phyloP scores from a whole-genome alignment of 2,797 vertebrate species.

The Scleropages formosus region DNA sequence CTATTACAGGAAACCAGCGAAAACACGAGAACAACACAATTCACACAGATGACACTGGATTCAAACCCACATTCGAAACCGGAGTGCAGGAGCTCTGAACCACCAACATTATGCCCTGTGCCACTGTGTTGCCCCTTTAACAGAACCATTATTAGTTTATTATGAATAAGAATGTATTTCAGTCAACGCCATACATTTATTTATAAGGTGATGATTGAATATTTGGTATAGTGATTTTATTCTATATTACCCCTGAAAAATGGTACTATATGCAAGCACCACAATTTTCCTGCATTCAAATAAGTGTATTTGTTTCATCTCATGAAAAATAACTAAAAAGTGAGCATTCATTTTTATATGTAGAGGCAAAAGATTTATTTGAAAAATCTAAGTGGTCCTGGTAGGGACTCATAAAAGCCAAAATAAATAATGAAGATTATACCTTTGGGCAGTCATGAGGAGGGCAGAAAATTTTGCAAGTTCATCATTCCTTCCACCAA shows the following conservation, averaged over 20 bases:
- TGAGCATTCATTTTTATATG: not conserved
- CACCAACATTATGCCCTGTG: no score
- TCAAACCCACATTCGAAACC: no score
- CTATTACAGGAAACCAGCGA: no score
- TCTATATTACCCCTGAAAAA: no score
- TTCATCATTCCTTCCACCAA: constrained; percentile 25
- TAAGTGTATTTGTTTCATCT: not conserved
- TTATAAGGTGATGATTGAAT: not conserved
- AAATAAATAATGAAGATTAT: constrained; percentile 40
- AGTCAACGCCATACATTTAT: not conserved
- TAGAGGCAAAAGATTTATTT: not conserved
- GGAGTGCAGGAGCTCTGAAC: no score
- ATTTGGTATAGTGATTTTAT: no score
- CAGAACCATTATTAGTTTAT: no score
- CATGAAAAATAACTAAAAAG: not conserved
- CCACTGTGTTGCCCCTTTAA: no score
- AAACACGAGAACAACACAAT: no score
- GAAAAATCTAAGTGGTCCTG: not conserved
- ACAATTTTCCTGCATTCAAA: not conserved
- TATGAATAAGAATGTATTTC: no score
- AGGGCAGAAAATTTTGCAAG: constrained; percentile 24
- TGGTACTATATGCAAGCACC: no score
- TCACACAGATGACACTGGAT: no score
- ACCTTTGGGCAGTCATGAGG: constrained; percentile 28
- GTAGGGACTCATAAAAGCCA: constrained; percentile 22